A percentile compares a stretch with the other conserved stretches of the same genome.
Conservation (phyloP, 1,140 invertebrate species). For the Lepidurus packardi region DNA sequence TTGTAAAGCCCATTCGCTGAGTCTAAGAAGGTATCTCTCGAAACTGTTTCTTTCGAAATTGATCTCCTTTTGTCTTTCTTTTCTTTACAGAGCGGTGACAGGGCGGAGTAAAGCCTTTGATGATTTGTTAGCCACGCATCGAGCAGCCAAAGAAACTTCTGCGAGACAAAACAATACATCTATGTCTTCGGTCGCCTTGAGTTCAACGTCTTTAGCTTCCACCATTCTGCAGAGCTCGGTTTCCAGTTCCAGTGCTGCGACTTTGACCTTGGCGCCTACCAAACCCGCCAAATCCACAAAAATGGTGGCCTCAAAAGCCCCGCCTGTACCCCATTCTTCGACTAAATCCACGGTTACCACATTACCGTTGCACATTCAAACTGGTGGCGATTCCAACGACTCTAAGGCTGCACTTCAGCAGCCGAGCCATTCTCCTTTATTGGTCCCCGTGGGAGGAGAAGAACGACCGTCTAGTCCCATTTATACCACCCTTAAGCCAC, state of each 20-base stretch:
- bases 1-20: conserved; percentile 75
- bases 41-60: not conserved
- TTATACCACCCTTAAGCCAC: not conserved
- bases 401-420: not conserved
- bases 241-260: not conserved
- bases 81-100: conserved; percentile 56
- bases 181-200: not conserved
- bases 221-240: not conserved
- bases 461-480: conserved; percentile 8
- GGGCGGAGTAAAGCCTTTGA: conserved; percentile 72
- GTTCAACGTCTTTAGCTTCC: not conserved
- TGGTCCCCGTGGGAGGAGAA: not conserved
- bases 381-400: not conserved
- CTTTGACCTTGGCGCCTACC: not conserved
- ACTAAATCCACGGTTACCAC: not conserved
- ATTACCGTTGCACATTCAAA: not conserved
- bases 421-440: conserved; percentile 1
- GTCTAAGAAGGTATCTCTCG: conserved; percentile 44
- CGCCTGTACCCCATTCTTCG: not conserved
- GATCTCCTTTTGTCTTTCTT: not conserved
- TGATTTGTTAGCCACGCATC: conserved; percentile 67
- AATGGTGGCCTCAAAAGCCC: not conserved
- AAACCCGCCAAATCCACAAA: not conserved
- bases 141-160: conserved; percentile 54
- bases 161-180: conserved; percentile 26